Conservation (phyloP, 2,113 vertebrate genomes). For the Elaphurus davidianus region DNA sequence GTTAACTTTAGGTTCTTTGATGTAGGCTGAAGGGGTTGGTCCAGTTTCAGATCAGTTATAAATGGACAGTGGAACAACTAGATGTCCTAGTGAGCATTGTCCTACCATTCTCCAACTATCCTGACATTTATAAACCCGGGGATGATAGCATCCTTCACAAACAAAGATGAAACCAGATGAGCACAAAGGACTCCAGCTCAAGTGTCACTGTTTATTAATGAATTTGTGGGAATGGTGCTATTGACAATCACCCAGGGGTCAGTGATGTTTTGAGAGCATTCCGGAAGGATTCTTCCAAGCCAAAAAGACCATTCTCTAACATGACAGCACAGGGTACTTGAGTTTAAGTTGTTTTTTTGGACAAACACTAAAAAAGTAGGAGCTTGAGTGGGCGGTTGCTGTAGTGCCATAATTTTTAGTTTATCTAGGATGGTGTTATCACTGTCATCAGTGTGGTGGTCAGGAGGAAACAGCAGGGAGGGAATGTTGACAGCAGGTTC, state of each 20-base stretch:
- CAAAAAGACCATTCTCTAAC: neutral
- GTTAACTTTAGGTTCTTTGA: neutral
- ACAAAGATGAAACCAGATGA: neutral
- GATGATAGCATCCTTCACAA: neutral
- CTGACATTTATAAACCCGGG: neutral
- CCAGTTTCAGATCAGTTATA: neutral
- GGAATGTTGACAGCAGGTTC: neutral
- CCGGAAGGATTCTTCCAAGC: neutral
- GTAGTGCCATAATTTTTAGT: neutral
- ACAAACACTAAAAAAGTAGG: neutral
- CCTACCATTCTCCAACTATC: neutral
- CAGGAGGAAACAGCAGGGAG: neutral
- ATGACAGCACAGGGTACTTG: neutral
- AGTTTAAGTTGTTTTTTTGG: neutral
- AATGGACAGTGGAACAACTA: neutral
- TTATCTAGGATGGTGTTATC: neutral
- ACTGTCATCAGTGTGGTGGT: neutral
- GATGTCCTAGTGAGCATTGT: neutral
- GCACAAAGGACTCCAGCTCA: neutral
- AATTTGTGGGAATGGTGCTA: neutral
- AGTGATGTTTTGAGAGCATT: neutral
- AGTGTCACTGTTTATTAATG: neutral
- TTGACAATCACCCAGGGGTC: neutral
- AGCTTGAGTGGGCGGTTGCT: neutral
- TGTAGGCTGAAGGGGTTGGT: neutral